These are phyloP conservation scores for Oscheius sp. DNA, from an alignment of 2,888 invertebrate genomes.

Conservation along the genomic window DNA sequence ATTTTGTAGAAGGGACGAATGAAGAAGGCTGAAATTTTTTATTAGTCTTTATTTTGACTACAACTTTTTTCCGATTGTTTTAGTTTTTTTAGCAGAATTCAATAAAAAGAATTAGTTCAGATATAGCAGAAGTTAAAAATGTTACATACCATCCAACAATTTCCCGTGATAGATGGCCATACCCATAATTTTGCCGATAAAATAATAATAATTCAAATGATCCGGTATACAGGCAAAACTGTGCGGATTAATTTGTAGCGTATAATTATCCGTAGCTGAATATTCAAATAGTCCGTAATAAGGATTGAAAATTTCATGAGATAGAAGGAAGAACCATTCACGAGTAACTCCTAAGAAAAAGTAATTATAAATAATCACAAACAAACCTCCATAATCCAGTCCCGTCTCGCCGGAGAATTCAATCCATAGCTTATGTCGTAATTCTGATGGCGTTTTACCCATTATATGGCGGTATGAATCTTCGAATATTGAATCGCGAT, in stretches of 20 bases:
- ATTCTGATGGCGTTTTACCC: slow-evolving; percentile 82
- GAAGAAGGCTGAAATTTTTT: slow-evolving; percentile 82
- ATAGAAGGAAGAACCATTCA: slow-evolving; percentile 86
- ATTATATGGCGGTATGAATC: slow-evolving; percentile 95
- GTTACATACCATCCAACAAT: slow-evolving; percentile 83
- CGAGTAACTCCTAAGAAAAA: slow-evolving; percentile 23
- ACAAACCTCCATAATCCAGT: slow-evolving; percentile 59
- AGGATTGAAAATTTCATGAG: slow-evolving; percentile 99
- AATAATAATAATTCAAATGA: slow-evolving; percentile 96
- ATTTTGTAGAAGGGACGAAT: slow-evolving; percentile 99
- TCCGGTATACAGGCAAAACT: slow-evolving; percentile 97
- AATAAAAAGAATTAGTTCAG: too few relatives aligned
- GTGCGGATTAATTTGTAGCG: slow-evolving; percentile 96
- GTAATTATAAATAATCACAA: neutral
- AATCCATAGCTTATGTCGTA: slow-evolving; percentile 97
- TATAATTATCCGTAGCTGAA: slow-evolving; percentile 99
- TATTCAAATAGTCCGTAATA: slow-evolving; percentile 99
- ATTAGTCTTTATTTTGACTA: neutral
- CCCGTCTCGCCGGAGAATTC: slow-evolving; percentile 90
- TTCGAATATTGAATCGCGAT: slow-evolving; percentile 89
- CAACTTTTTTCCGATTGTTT: neutral
- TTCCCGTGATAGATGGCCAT: slow-evolving; percentile 99
- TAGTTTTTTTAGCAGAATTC: too few relatives aligned
- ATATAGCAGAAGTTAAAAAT: neutral
- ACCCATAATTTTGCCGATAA: slow-evolving; percentile 95